Conservation (phyloP, 2,797 vertebrate species). For the Megaceryle alcyon region DNA sequence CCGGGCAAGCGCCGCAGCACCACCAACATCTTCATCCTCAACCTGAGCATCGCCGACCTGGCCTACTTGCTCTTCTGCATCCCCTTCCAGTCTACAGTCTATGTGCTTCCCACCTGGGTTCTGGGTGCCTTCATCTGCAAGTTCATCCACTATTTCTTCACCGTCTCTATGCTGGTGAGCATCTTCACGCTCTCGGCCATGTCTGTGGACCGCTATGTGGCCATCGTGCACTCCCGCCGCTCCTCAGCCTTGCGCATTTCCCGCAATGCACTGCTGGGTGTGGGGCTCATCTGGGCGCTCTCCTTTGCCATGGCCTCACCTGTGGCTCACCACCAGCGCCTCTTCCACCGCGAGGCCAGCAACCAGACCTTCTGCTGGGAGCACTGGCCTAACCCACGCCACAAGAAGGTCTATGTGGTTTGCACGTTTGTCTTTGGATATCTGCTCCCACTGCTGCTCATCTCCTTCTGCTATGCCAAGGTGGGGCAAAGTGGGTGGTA, state of each 20-base stretch:
- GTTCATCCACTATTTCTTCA: slow-evolving; percentile 97
- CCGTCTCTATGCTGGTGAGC: slow-evolving; percentile 97
- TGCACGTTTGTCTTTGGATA: slow-evolving; percentile 96
- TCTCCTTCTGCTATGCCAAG: slow-evolving; percentile 98
- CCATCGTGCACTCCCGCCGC: slow-evolving; percentile 94
- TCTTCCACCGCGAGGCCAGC: slow-evolving; percentile 78
- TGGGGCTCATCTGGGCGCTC: slow-evolving; percentile 91
- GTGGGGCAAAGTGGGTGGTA: slow-evolving; percentile 66
- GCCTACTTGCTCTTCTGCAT: slow-evolving; percentile 97
- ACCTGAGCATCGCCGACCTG: slow-evolving; percentile 96
- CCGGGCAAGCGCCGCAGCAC: slow-evolving; percentile 90
- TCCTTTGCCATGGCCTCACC: slow-evolving; percentile 93
- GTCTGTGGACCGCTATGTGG: slow-evolving; percentile 98
- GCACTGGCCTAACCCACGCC: slow-evolving; percentile 86
- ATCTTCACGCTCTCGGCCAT: slow-evolving; percentile 96
- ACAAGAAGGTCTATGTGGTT: slow-evolving; percentile 91
- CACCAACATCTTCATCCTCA: slow-evolving; percentile 97
- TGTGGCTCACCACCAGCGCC: slow-evolving; percentile 90
- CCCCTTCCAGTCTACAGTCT: slow-evolving; percentile 96
- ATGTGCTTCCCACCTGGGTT: slow-evolving; percentile 92
- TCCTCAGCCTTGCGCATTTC: slow-evolving; percentile 88
- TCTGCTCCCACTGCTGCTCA: slow-evolving; percentile 91
- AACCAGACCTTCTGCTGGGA: slow-evolving; percentile 97
- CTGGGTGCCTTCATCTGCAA: slow-evolving; percentile 96
- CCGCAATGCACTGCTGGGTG: slow-evolving; percentile 86